Evolutionary conservation across 2,888 invertebrate species (phyloP).

Genomic region (Eumerus sabulonum): DNA sequence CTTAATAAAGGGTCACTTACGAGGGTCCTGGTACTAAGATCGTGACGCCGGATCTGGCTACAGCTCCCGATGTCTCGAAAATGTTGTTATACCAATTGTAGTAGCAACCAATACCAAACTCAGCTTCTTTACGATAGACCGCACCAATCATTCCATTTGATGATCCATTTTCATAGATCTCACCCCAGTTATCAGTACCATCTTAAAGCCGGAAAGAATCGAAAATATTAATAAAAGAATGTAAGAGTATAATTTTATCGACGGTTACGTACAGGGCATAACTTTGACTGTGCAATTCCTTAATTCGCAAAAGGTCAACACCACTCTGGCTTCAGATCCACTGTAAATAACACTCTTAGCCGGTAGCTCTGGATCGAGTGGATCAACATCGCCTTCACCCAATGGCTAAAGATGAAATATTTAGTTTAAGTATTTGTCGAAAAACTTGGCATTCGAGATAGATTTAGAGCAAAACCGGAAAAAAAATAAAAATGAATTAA

Average conservation of each 20-base stretch:
- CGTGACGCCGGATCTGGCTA: slow-evolving; percentile 76
- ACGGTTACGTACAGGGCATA: slow-evolving; percentile 73
- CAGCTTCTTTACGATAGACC: slow-evolving; percentile 74
- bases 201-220: slow-evolving; percentile 72
- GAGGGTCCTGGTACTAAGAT: slow-evolving; percentile 75
- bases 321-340: slow-evolving; percentile 75
- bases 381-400: slow-evolving; percentile 71
- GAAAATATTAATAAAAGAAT: neutral
- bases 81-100: slow-evolving; percentile 77
- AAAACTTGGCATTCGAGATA: too few species aligned
- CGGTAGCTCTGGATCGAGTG: slow-evolving; percentile 71
- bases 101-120: slow-evolving; percentile 76
- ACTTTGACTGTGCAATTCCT: slow-evolving; percentile 75
- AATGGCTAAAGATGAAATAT: slow-evolving; percentile 37
- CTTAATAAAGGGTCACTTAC: slow-evolving; percentile 70
- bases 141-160: slow-evolving; percentile 76
- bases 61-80: slow-evolving; percentile 75
- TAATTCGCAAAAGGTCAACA: slow-evolving; percentile 74
- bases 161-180: slow-evolving; percentile 74
- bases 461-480: too few species aligned
- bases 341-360: slow-evolving; percentile 72
- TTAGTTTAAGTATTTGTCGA: too few species aligned
- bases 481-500: too few species aligned
- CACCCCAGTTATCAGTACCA: slow-evolving; percentile 77
- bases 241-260: neutral